phyloP scores from a whole-genome alignment of 1,140 invertebrate species.

The Cherax destructor region DNA sequence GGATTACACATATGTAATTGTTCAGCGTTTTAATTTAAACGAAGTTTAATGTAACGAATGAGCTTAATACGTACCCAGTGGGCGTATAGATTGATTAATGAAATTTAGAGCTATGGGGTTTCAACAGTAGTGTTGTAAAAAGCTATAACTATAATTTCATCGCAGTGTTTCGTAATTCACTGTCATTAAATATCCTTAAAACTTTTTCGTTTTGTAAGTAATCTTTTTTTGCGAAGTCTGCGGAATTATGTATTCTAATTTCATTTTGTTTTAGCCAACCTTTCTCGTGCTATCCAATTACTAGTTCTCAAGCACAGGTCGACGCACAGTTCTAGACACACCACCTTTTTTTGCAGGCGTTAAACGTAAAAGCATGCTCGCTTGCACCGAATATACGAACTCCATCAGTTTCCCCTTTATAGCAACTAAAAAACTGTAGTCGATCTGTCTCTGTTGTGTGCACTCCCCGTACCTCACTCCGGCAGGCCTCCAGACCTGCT shows the following conservation, averaged over 20 bases:
- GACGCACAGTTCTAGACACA: neutral
- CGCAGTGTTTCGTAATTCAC: too few species aligned
- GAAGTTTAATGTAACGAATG: too few species aligned
- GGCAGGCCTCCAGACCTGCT: neutral
- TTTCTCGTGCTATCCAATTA: neutral
- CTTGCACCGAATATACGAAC: neutral
- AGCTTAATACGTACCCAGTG: too few species aligned
- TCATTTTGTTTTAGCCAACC: neutral
- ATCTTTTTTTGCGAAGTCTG: neutral
- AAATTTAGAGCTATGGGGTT: too few species aligned
- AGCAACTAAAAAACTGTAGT: neutral
- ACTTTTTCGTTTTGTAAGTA: too few species aligned
- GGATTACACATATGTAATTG: too few species aligned
- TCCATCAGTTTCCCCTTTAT: neutral
- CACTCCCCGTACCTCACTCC: neutral
- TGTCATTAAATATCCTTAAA: too few species aligned
- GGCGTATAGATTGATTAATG: too few species aligned
- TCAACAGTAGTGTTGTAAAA: too few species aligned
- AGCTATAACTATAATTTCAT: too few species aligned
- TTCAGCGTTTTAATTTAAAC: too few species aligned
- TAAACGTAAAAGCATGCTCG: neutral
- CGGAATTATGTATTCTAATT: neutral
- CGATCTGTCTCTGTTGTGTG: neutral
- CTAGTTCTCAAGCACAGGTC: neutral
- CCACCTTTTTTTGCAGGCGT: conserved; percentile 2